A percentile compares a stretch with the other conserved stretches of the same genome.
Evolutionary conservation across 1,140 invertebrate genomes (phyloP).

Genomic region (Tetraneura akinire): DNA sequence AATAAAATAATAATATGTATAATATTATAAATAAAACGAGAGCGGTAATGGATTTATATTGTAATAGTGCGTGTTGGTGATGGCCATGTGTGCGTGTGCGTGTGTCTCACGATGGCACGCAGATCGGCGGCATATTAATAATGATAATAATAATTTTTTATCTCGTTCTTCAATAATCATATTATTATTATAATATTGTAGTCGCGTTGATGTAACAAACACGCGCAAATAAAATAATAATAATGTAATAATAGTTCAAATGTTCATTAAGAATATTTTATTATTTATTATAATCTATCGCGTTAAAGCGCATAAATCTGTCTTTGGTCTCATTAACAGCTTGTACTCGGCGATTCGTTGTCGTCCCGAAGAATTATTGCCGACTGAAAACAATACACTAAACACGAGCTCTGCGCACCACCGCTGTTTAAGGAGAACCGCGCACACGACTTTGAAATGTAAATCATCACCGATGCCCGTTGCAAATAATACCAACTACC

Average conservation of each 20-base stretch:
- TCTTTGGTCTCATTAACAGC: conserved; percentile 36
- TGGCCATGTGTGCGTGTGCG: neutral
- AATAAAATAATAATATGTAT: neutral
- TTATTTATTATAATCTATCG: too few species aligned
- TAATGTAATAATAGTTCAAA: too few species aligned
- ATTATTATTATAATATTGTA: neutral
- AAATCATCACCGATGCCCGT: conserved; percentile 6
- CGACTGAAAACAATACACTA: conserved; percentile 18
- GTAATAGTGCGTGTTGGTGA: neutral
- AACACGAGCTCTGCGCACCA: neutral
- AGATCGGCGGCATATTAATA: neutral
- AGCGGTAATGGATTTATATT: neutral
- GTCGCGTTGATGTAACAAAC: neutral
- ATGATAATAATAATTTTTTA: too few species aligned
- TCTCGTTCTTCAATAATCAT: too few species aligned
- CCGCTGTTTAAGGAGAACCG: neutral
- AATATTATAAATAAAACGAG: neutral
- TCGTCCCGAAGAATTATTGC: conserved; percentile 5
- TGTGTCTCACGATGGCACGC: too few species aligned
- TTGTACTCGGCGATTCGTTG: neutral
- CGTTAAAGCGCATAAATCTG: conserved; percentile 5
- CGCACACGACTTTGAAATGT: conserved; percentile 20
- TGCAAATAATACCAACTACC: too few species aligned
- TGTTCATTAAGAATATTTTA: too few species aligned
- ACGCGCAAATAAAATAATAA: neutral